phyloP scores from a whole-genome alignment of 2,797 vertebrate species.

The Glyptemys insculpta region DNA sequence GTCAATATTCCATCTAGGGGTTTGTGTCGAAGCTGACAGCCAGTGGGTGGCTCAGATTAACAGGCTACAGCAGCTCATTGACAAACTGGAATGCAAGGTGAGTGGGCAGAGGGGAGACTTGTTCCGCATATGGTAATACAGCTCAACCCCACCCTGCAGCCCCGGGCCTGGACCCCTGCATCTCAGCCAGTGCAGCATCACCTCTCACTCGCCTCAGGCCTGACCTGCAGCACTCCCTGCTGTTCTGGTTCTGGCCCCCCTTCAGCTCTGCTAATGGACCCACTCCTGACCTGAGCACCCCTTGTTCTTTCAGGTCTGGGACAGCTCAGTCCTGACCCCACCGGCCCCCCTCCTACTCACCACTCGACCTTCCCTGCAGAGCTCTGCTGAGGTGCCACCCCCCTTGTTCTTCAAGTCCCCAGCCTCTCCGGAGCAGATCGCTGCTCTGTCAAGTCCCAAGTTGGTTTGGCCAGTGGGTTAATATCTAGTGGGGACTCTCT shows the following conservation, averaged over 20 bases:
- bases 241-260: too few relatives aligned
- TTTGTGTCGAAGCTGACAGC: slow-evolving; percentile 83
- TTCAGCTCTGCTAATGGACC: not conserved
- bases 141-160: not conserved
- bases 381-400: not conserved
- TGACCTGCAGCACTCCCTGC: not conserved
- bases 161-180: not conserved
- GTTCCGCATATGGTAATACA: not conserved
- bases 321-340: not conserved
- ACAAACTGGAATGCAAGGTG: slow-evolving; percentile 96
- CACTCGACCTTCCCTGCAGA: accelerated
- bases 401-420: not conserved
- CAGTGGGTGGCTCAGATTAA: slow-evolving; percentile 94
- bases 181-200: not conserved
- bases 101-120: not conserved
- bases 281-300: not conserved
- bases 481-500: not conserved
- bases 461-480: not conserved
- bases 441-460: not conserved
- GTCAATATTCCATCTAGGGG: slow-evolving; percentile 72
- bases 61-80: slow-evolving; percentile 93
- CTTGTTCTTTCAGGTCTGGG: not conserved
- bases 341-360: not conserved
- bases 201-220: not conserved
- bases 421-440: accelerated